phyloP scores from a whole-genome alignment of 2,888 invertebrate genomes.

The Drosophila barbarae region DNA sequence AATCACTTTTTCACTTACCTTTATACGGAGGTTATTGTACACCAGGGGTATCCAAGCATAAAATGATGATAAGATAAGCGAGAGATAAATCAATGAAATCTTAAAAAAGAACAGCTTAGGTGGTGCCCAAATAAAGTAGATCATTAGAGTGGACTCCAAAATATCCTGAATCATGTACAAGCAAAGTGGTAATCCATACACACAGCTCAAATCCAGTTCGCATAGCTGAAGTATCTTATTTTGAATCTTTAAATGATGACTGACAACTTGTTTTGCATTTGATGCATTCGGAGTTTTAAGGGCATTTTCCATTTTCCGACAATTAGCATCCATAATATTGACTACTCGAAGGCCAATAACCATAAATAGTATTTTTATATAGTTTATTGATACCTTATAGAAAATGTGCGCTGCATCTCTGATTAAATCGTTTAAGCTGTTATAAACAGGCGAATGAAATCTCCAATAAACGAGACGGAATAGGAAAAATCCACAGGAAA shows the following conservation, averaged over 20 bases:
- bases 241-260: neutral
- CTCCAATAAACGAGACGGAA: neutral
- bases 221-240: neutral
- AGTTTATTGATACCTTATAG: neutral
- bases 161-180: neutral
- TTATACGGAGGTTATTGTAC: neutral
- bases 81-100: neutral
- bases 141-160: neutral
- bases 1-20: neutral
- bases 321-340: neutral
- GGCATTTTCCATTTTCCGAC: neutral
- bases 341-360: neutral
- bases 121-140: neutral
- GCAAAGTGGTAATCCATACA: neutral
- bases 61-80: neutral
- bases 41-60: neutral
- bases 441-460: rapidly evolving
- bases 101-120: neutral
- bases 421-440: neutral
- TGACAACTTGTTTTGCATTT: too few species aligned
- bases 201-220: neutral
- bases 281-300: neutral
- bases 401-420: neutral
- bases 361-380: neutral
- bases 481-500: too few species aligned